A percentile compares a stretch with the other conserved stretches of the same genome.
Conservation (phyloP, 2,113 vertebrate species). For the Panurus biarmicus region DNA sequence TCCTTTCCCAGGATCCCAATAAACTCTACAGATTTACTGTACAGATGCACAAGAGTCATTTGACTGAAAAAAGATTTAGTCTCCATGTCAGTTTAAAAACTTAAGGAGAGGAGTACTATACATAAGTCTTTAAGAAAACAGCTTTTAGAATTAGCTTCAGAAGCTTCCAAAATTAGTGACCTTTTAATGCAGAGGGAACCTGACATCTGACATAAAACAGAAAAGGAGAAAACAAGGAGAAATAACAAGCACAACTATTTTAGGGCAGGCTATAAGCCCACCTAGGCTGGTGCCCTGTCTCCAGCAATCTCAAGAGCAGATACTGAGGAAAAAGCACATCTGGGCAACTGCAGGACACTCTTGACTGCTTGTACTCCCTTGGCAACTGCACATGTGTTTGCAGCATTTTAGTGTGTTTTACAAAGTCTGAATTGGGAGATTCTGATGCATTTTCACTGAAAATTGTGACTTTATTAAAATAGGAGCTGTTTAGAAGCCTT, state of each 20-base stretch:
- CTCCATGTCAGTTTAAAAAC: accelerated
- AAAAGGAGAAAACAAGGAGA: too few species aligned
- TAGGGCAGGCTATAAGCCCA: neutral
- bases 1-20: neutral
- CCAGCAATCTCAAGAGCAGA: neutral
- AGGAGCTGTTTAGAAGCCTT: neutral
- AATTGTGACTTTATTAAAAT: neutral
- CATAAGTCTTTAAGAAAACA: neutral
- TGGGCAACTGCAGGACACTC: neutral
- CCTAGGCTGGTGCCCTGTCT: neutral
- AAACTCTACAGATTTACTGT: neutral
- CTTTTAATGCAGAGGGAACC: neutral
- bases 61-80: neutral
- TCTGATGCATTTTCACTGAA: neutral
- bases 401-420: neutral
- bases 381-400: neutral
- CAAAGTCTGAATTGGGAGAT: neutral
- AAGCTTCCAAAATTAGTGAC: neutral
- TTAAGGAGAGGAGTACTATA: neutral
- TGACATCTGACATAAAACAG: neutral
- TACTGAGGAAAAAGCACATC: neutral
- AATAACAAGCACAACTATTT: neutral
- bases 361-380: neutral
- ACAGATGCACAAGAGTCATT: neutral
- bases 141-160: neutral